Evolutionary conservation across 2,888 invertebrate species (phyloP).

Genomic region (Thelaira solivaga): DNA sequence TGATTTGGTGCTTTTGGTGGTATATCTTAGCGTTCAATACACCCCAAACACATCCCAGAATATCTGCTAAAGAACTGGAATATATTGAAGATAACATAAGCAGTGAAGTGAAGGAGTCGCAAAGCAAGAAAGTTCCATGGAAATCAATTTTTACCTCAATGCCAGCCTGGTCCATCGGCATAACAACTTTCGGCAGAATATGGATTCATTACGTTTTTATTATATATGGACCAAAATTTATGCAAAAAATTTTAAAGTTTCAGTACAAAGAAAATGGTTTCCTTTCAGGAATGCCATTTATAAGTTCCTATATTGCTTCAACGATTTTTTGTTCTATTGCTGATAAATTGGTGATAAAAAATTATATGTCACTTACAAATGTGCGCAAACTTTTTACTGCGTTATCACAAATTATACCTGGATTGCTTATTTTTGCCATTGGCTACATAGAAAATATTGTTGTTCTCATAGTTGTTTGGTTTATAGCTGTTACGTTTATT

Average conservation of each 20-base stretch:
- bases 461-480: slow-evolving; percentile 82
- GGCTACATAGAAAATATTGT: slow-evolving; percentile 81
- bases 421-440: slow-evolving; percentile 81
- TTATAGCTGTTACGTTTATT: slow-evolving; percentile 83
- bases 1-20: slow-evolving; percentile 83
- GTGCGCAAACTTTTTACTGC: slow-evolving; percentile 84
- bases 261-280: slow-evolving; percentile 84
- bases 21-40: slow-evolving; percentile 83
- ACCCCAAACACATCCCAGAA: slow-evolving; percentile 83
- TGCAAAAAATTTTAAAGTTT: slow-evolving; percentile 83
- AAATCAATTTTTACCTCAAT: slow-evolving; percentile 80
- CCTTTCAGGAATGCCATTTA: slow-evolving; percentile 83
- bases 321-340: slow-evolving; percentile 84
- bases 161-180: slow-evolving; percentile 84
- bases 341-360: slow-evolving; percentile 80
- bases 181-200: slow-evolving; percentile 86
- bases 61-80: slow-evolving; percentile 81
- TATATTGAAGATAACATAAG: slow-evolving; percentile 83
- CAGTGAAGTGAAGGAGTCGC: slow-evolving; percentile 78
- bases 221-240: slow-evolving; percentile 83
- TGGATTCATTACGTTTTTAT: slow-evolving; percentile 87
- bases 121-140: slow-evolving; percentile 81
- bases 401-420: slow-evolving; percentile 83
- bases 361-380: slow-evolving; percentile 81
- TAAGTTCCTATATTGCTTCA: slow-evolving; percentile 84